Evolutionary conservation across 2,888 invertebrate genomes (phyloP), one percentile per base, ranked within the genome.

Genomic region (Phytoseiulus persimilis): DNA sequence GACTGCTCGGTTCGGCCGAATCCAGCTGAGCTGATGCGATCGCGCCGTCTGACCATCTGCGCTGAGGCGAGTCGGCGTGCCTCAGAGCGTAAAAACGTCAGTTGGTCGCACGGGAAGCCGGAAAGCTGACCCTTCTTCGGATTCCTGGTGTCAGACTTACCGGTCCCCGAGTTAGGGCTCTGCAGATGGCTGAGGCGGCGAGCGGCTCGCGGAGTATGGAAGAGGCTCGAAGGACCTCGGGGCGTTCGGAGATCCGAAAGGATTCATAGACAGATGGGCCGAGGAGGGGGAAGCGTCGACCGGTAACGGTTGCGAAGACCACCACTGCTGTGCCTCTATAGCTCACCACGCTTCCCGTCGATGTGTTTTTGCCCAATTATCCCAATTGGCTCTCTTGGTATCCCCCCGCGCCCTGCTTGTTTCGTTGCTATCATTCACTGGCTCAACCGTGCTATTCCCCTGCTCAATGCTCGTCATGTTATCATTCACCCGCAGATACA

Each of bases 401-500:
- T 65, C 18, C 18, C 65, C 39, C 9, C 39, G 39, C 39, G 3
- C 5, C 5, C 39, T 39, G 39, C 5, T 39, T 39, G 39, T 3
- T 39, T 39, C 9, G 3, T 39, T 9, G 39, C 39, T 39, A 6
- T 39, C 39, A 39, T 9, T 28, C 65, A 28, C 65, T 2, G 28
- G 5, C 65, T 65, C 65, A 23, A 6, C 28, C 18, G 1, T 18
- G 65, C 28, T 14, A 65, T 18, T 14, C 65, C 65, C 2, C 9
- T 23, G 65, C 65, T 28, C 28, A 65, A 65, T 18, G 65, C 18
- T 65, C 9, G 18, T 23, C 65, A 28, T 65, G 65, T 65, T 65
- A 23, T 65, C 18, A 65, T 89, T 65, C 39, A 18, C 83, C n/a
- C 23, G 32, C 32, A 91, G 91, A 83, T 91, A 91, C 89, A 90